phyloP scores from a whole-genome alignment of 2,113 vertebrate species.

The Myrmecobius fasciatus region DNA sequence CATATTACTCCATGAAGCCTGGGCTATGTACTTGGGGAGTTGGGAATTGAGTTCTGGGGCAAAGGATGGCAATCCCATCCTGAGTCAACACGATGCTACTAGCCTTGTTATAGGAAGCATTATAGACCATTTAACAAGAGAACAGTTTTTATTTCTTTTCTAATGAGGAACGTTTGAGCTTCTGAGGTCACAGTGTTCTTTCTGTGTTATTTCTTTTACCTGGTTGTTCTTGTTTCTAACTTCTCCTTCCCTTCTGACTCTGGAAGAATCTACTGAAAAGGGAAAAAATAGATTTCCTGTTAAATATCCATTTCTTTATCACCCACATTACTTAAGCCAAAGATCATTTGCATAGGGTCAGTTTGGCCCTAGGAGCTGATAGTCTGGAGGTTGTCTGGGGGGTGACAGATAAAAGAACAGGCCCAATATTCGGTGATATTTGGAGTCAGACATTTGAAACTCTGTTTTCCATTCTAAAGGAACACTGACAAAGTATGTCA shows the following conservation, averaged over 20 bases:
- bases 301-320: neutral
- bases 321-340: neutral
- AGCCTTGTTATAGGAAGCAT: neutral
- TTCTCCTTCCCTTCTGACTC: neutral
- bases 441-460: neutral
- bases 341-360: neutral
- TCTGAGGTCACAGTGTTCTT: neutral
- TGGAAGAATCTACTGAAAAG: neutral
- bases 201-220: neutral
- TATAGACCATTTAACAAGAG: neutral
- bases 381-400: neutral
- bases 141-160: neutral
- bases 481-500: neutral
- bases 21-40: neutral
- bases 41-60: neutral
- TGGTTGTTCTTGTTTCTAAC: neutral
- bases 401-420: neutral
- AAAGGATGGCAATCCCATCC: neutral
- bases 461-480: neutral
- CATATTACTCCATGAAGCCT: neutral
- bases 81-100: neutral
- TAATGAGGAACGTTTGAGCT: neutral
- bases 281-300: neutral
- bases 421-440: neutral
- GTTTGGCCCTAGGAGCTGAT: neutral